Percentiles rank a stretch among this genome's conserved stretches.
phyloP scores from a whole-genome alignment of 2,113 vertebrate species.

The Ceyx cyanopectus region DNA sequence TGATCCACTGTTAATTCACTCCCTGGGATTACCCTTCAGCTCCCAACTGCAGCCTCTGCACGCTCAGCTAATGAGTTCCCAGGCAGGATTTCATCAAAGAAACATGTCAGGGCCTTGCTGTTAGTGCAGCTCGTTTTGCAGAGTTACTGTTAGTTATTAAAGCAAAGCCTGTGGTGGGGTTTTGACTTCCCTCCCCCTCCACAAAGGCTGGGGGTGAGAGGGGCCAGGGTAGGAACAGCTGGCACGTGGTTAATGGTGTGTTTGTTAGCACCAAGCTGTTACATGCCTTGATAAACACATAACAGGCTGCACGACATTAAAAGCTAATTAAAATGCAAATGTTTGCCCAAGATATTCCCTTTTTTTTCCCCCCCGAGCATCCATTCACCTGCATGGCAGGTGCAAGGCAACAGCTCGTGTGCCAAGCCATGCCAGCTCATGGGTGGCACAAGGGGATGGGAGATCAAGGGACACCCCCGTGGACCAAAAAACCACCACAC shows the following conservation, averaged over 20 bases:
- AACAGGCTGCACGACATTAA: constrained; percentile 72
- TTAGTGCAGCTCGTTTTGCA: constrained; percentile 69
- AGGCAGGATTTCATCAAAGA: constrained; percentile 73
- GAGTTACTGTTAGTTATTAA: constrained; percentile 65
- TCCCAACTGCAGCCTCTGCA: not conserved
- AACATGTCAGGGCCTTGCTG: constrained; percentile 62
- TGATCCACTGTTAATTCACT: not conserved
- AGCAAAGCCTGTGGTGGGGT: constrained; percentile 6
- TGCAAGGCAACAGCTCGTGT: not conserved
- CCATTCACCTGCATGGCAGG: not conserved
- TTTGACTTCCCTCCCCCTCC: not conserved
- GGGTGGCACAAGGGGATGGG: fast-evolving
- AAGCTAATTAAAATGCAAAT: constrained; percentile 77
- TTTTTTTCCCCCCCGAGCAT: not conserved
- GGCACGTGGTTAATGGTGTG: constrained; percentile 66
- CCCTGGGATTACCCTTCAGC: constrained; percentile 2
- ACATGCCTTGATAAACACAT: constrained; percentile 66
- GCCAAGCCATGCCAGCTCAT: not conserved
- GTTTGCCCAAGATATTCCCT: constrained; percentile 44
- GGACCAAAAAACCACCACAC: too few species aligned
- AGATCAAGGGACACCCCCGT: not conserved
- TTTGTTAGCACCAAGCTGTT: constrained; percentile 77
- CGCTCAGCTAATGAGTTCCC: constrained; percentile 57
- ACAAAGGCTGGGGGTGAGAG: constrained; percentile 47
- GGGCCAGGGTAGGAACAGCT: constrained; percentile 69